Evolutionary conservation across 2,888 invertebrate species (phyloP).

Genomic region (Chrysotoxum bicinctum): DNA sequence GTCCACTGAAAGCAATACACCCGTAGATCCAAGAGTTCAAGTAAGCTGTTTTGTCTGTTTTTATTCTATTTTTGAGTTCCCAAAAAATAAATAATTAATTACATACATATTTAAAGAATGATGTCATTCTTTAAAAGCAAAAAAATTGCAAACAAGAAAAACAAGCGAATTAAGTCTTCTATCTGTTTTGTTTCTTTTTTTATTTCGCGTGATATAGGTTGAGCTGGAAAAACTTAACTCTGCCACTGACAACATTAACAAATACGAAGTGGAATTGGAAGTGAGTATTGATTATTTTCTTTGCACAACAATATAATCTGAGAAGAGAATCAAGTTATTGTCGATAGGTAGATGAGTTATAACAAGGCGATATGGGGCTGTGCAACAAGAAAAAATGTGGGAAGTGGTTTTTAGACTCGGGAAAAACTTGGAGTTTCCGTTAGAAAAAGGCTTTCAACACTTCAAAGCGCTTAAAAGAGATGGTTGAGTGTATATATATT

Average conservation of each 20-base stretch:
- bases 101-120: conserved; percentile 13
- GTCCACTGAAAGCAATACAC: conserved; percentile 84
- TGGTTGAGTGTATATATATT: neutral
- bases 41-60: conserved; percentile 81
- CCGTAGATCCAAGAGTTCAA: conserved; percentile 92
- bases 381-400: neutral
- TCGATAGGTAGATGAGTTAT: neutral
- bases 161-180: conserved; percentile 33
- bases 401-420: neutral
- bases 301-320: conserved; percentile 37
- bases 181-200: conserved; percentile 23
- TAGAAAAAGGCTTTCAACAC: neutral
- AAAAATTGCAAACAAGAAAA: conserved; percentile 14
- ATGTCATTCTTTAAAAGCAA: conserved; percentile 43
- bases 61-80: conserved; percentile 36
- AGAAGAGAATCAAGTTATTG: conserved; percentile 1
- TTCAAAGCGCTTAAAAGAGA: neutral
- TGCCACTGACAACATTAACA: conserved; percentile 96
- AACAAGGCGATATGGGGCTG: neutral
- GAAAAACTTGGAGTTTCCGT: neutral
- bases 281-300: conserved; percentile 82
- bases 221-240: conserved; percentile 94
- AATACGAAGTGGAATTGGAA: conserved; percentile 93
- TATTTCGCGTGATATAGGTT: conserved; percentile 82
- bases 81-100: conserved; percentile 14